Evolutionary conservation across 2,797 vertebrate genomes (phyloP).

Genomic region (Ctenochaetus hawaiiensis): DNA sequence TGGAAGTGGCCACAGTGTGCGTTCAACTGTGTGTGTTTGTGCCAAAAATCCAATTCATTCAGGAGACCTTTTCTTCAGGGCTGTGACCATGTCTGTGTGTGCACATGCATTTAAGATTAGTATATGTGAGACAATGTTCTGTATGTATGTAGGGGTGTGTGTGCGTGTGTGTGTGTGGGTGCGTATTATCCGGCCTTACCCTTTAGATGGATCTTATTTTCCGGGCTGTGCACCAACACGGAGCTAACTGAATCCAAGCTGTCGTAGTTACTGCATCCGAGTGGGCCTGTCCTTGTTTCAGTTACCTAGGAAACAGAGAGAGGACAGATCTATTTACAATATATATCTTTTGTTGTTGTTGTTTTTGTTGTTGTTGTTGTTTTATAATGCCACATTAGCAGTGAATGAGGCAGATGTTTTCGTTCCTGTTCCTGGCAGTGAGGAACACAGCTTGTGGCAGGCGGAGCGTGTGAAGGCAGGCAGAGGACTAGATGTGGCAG

Average conservation of each 20-base stretch:
- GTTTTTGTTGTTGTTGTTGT: not conserved
- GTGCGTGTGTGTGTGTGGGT: conserved; percentile 14
- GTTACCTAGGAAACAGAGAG: conserved; percentile 90
- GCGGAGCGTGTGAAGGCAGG: conserved; percentile 49
- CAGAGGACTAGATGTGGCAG: conserved; percentile 28
- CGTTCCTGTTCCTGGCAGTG: conserved; percentile 58
- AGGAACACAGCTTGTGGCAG: conserved; percentile 41
- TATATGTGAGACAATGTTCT: not conserved
- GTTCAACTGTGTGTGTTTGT: conserved; percentile 27
- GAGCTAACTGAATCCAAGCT: conserved; percentile 99
- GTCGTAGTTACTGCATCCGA: conserved; percentile 99
- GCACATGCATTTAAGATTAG: conserved; percentile 25
- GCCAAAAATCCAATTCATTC: conserved; percentile 20
- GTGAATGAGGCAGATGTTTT: conserved; percentile 69
- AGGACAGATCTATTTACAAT: conserved; percentile 47
- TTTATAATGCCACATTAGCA: conserved; percentile 64
- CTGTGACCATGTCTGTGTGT: conserved; percentile 14
- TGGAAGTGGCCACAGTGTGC: conserved; percentile 27
- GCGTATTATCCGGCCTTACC: conserved; percentile 82
- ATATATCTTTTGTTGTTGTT: conserved; percentile 24
- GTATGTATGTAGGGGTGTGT: conserved; percentile 15
- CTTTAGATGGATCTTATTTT: conserved; percentile 98
- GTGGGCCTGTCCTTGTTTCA: conserved; percentile 96
- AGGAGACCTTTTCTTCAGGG: conserved; percentile 38
- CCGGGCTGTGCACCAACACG: conserved; percentile 97